A percentile compares a stretch with the other conserved stretches of the same genome.
Evolutionary conservation across 1,140 invertebrate species (phyloP).

Genomic region (Sitodiplosis mosellana): DNA sequence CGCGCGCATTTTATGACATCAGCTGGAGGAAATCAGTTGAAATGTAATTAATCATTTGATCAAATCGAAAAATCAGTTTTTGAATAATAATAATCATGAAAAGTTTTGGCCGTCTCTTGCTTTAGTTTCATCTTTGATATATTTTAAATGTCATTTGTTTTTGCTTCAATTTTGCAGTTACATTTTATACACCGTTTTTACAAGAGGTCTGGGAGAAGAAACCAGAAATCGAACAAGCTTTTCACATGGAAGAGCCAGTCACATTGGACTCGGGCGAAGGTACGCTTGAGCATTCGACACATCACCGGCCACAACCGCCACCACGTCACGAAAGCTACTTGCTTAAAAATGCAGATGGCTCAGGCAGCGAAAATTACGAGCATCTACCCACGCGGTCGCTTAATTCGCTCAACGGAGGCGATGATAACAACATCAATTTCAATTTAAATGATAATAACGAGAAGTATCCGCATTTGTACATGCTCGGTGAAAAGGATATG

Average conservation of each 20-base stretch:
- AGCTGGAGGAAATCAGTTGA: slow-evolving; percentile 21
- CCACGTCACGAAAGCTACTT: slow-evolving; percentile 50
- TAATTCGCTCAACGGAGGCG: slow-evolving; percentile 29
- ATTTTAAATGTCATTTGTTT: too few species aligned
- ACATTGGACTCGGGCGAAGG: slow-evolving; percentile 44
- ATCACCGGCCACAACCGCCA: slow-evolving; percentile 40
- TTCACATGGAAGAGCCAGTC: slow-evolving; percentile 70
- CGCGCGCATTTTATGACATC: slow-evolving; percentile 79
- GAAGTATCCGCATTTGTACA: slow-evolving; percentile 5
- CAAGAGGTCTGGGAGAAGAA: slow-evolving; percentile 92
- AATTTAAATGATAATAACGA: slow-evolving; percentile 5
- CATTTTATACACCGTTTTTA: slow-evolving; percentile 90
- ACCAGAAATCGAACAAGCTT: slow-evolving; percentile 82
- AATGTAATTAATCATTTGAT: slow-evolving; percentile 13
- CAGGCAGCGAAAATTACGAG: slow-evolving; percentile 69
- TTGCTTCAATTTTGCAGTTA: slow-evolving; percentile 40
- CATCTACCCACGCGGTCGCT: slow-evolving; percentile 36
- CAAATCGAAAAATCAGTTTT: background rate
- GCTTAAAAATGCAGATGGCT: slow-evolving; percentile 24
- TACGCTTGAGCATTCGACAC: slow-evolving; percentile 42
- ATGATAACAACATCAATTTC: slow-evolving; percentile 14
- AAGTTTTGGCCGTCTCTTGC: too few species aligned
- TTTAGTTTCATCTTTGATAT: too few species aligned
- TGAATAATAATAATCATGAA: too few species aligned
- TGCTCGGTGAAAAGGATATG: slow-evolving; percentile 25